A percentile compares a stretch with the other conserved stretches of the same genome.
Conservation (phyloP, 2,113 vertebrate species). For the Limanda limanda region DNA sequence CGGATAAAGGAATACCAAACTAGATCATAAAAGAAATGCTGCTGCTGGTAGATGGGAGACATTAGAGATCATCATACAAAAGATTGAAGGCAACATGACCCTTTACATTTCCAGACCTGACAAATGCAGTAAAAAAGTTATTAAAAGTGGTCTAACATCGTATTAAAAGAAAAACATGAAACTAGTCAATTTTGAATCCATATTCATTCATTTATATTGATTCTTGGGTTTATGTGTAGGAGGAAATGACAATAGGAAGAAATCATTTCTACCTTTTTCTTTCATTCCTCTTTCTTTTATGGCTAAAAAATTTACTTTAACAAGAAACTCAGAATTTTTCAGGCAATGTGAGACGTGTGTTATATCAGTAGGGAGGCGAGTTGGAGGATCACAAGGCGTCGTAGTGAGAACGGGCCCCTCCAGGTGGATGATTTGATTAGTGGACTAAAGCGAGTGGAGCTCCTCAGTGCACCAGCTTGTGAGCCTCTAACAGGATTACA, state of each 20-base stretch:
- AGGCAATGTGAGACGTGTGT: not conserved
- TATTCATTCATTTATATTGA: no score
- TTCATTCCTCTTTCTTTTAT: not conserved
- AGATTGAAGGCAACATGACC: no score
- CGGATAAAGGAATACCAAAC: no score
- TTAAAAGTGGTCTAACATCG: not conserved
- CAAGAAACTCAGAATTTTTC: not conserved
- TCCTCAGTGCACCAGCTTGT: conserved; percentile 45
- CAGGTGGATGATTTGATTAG: conserved; percentile 55
- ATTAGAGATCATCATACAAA: no score
- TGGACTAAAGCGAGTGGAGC: conserved; percentile 37
- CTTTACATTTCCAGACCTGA: no score
- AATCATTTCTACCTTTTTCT: not conserved
- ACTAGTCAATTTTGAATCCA: not conserved
- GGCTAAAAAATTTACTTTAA: no score
- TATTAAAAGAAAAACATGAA: not conserved
- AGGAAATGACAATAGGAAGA: no score
- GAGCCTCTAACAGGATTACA: conserved; percentile 68
- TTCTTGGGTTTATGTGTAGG: no score
- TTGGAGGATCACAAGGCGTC: not conserved
- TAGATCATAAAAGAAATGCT: no score
- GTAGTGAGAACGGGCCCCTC: conserved; percentile 20
- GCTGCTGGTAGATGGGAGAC: no score
- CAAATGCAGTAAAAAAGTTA: no score
- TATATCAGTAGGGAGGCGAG: not conserved